These are phyloP conservation scores for Drosophila novamexicana DNA, from an alignment of 1,140 invertebrate genomes.

Conservation along the genomic window DNA sequence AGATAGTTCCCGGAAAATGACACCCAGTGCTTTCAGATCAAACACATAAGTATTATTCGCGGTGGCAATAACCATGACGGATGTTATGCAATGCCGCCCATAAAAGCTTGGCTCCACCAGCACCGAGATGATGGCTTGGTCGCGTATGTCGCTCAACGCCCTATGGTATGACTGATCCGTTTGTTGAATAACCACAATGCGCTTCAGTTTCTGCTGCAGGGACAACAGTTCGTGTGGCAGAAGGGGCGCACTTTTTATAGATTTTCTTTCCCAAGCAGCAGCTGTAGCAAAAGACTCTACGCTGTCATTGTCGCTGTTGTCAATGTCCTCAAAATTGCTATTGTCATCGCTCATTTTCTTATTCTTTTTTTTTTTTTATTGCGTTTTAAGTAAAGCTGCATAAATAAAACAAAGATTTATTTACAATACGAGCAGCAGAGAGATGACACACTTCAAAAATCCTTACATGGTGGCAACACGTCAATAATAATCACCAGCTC, in stretches of 20 bases:
- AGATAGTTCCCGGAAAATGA: conserved; percentile 39
- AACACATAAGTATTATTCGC: conserved; percentile 51
- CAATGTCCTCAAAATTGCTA: neutral
- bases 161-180: conserved; percentile 44
- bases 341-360: neutral
- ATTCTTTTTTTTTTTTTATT: neutral
- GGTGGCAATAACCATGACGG: conserved; percentile 53
- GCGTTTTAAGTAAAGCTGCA: neutral
- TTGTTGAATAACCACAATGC: conserved; percentile 46
- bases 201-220: conserved; percentile 31
- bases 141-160: conserved; percentile 45
- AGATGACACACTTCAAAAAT: neutral
- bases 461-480: neutral
- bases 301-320: conserved; percentile 22
- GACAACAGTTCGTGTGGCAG: conserved; percentile 22
- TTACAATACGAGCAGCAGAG: neutral
- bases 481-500: neutral
- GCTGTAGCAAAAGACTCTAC: conserved; percentile 10
- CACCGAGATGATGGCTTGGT: conserved; percentile 48
- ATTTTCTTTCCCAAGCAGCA: neutral
- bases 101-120: conserved; percentile 63
- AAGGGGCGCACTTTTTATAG: conserved; percentile 13
- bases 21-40: conserved; percentile 49
- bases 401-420: neutral
- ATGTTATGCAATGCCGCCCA: conserved; percentile 42